Evolutionary conservation across 2,888 invertebrate genomes (phyloP), one percentile per base, ranked within the genome.

Genomic region (Biston stratarius): DNA sequence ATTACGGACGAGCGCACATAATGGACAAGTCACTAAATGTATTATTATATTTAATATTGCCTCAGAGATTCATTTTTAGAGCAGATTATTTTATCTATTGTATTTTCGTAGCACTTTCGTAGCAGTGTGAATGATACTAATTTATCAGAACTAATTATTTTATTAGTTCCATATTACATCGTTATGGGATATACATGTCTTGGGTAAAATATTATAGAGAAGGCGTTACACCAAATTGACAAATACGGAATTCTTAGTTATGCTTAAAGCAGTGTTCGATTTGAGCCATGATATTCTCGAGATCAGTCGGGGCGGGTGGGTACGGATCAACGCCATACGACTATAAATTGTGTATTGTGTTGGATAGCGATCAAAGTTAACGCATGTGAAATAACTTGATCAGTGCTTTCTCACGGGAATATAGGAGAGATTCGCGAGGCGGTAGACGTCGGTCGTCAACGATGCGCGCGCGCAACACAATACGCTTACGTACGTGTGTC

Each of bases 401-500:
- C 83, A 83, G 80, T 77, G 71, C 38, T 82, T 84, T 84, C 83
- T 84, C 83, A 81, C 85, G 83, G 79, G 75, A 80, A 71, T 71
- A 83, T 82, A 82, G 79, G 81, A 84, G 79, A 66, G 66, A 77
- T 82, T 83, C 72, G 79, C 77, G 73, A 73, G 73, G 67, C 70
- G 75, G 76, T 73, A 73, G 72, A 71, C 69, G 78, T 67, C 65
- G 75, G 48, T 61, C 64, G 70, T 62, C 62, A 68, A 71, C 69
- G 77, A 78, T 75, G 78, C 78, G 78, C 80, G 78, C 79, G 76
- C 81, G 77, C 72, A 71, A 90, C 87, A 87, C 89, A 90, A 88
- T 90, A 90, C 88, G 84, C 87, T 90, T 92, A 92, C 92, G 92
- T 91, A 90, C 90, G 80, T 84, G 74, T 84, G 85, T 90, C 89